Conservation (phyloP, 2,113 vertebrate species). For the Callithrix jacchus region DNA sequence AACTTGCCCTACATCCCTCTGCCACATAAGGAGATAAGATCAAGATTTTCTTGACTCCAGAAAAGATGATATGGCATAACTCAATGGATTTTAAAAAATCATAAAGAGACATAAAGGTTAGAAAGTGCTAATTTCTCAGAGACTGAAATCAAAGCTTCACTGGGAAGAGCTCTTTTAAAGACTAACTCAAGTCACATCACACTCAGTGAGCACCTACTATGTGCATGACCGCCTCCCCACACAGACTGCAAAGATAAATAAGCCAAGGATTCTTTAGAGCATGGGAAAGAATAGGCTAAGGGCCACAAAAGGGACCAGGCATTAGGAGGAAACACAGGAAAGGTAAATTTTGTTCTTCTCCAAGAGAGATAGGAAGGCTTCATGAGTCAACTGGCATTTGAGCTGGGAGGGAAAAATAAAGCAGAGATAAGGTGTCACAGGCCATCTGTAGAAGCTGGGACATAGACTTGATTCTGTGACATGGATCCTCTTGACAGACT, state of each 20-base stretch:
- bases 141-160: background rate
- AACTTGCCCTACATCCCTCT: background rate
- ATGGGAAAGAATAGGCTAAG: background rate
- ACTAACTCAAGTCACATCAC: background rate
- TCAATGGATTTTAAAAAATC: background rate
- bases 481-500: background rate
- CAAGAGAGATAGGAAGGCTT: background rate
- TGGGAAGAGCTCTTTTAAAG: background rate
- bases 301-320: background rate
- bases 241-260: background rate
- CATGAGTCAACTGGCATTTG: background rate
- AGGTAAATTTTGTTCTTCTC: background rate
- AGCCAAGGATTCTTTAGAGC: background rate
- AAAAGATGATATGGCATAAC: background rate
- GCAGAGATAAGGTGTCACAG: background rate
- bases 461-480: background rate
- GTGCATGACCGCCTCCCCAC: background rate
- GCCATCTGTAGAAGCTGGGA: background rate
- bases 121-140: background rate
- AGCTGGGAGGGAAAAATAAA: background rate
- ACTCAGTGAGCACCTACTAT: background rate
- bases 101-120: background rate
- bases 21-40: background rate
- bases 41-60: background rate
- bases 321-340: background rate